Conservation (phyloP, 35 echinoderm and acorn worm genomes). For the Eucidaris tribuloides region DNA sequence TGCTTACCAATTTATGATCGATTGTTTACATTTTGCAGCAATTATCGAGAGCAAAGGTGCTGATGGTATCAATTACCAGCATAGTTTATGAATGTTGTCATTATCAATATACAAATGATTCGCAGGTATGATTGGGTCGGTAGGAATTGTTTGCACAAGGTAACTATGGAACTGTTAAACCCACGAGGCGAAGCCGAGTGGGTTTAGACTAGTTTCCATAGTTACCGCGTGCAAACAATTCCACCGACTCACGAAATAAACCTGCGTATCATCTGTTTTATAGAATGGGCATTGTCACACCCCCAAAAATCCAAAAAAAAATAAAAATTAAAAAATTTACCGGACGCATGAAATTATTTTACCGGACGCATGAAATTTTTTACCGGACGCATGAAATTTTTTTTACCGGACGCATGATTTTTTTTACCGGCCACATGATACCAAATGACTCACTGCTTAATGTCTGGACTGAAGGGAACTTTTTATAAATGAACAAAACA, state of each 20-base stretch:
- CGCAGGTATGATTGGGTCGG: slow-evolving; percentile 6
- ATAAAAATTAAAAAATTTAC: background rate
- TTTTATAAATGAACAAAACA: too few species aligned
- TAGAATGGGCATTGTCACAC: background rate
- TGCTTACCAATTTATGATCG: too few species aligned
- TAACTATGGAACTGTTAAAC: too few species aligned
- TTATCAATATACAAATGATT: background rate
- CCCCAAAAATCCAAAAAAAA: background rate
- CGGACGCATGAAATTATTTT: background rate
- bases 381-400: background rate
- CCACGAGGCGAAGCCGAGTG: background rate
- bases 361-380: too few species aligned
- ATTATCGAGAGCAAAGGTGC: too few species aligned
- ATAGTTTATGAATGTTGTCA: too few species aligned
- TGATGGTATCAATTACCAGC: too few species aligned
- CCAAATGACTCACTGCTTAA: too few species aligned
- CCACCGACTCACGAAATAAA: background rate
- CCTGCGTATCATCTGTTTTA: background rate
- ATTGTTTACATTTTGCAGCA: too few species aligned
- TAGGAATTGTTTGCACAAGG: slow-evolving; percentile 2
- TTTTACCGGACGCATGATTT: background rate
- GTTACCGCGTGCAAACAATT: background rate
- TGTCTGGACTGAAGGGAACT: too few species aligned
- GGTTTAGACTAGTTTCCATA: background rate
- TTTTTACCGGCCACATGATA: too few species aligned